Base-by-base conservation (phyloP, 1,140 invertebrate genomes). In the Mamestra configurata region DNA sequence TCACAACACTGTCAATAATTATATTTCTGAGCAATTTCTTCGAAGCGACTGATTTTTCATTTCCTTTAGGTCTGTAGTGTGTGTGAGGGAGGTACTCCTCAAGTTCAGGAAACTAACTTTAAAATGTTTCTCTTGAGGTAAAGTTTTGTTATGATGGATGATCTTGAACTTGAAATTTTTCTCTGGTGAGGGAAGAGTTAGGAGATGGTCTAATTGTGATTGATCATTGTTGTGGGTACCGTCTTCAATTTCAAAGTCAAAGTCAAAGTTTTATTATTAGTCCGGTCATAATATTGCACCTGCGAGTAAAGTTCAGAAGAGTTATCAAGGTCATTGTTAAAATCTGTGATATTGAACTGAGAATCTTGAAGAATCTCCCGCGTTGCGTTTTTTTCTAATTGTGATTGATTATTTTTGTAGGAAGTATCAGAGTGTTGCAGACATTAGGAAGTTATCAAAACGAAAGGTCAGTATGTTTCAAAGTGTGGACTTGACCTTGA, bases 1-100 rank as follows among this genome's bases (percentile, higher is more conserved):
- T 31, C 24, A 61, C 2, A 31, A 61, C 24, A 24, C 22, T 61
- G 27, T 61, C 57, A 61, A 61, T 35, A 31, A 61, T 61, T 61
- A 61, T 35, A 57, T 31, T 61, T 15, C 57, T 61, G 24, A 15
- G 10, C 7, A 55, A 55, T 55, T 55, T 55, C 20, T 55, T 24
- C 20, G 22, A 22, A 55, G 24, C 22, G 53, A 53, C 6, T 53
- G 51, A 24, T 55, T 55, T 53, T 24, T 55, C 10, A 55, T 55
- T 55, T 55, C 22, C 20, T 55, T 55, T 1, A 53, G 8, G n/a
- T 20, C 18, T 20, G 51, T 10, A 22, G 10, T 49, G 46, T n/a
- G n/a, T n/a, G n/a, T n/a, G n/a, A n/a, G n/a, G n/a, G n/a, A 46
- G 15, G 15, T 49, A 4, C n/a, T 49, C 46, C 46, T 31, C 51